Evolutionary conservation across 2,888 invertebrate genomes (phyloP).

Genomic region (Drosophila buzzatii): DNA sequence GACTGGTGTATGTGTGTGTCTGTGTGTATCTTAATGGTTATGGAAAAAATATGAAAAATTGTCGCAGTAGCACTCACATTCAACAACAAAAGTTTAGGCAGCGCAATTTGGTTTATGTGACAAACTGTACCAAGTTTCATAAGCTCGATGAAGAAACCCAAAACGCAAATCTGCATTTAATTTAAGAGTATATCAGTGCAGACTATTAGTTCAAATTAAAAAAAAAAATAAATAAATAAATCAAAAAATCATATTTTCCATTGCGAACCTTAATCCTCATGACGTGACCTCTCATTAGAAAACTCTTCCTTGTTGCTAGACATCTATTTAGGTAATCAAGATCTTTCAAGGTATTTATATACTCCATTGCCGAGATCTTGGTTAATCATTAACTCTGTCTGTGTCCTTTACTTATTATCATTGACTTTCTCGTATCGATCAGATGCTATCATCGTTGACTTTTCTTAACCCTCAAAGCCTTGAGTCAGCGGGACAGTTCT

Average conservation of each 20-base stretch:
- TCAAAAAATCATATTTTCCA: neutral
- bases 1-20: slow-evolving; percentile 8
- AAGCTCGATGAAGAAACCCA: slow-evolving; percentile 1
- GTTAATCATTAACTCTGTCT: slow-evolving; percentile 13
- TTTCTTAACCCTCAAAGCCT: slow-evolving; percentile 38
- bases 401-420: slow-evolving; percentile 21
- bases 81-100: slow-evolving; percentile 67
- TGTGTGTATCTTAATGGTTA: slow-evolving; percentile 64
- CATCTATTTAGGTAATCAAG: slow-evolving; percentile 5
- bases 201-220: neutral
- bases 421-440: slow-evolving; percentile 65
- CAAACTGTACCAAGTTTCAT: slow-evolving; percentile 62
- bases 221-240: neutral
- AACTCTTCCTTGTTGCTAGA: neutral
- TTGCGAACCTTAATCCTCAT: neutral
- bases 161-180: slow-evolving; percentile 3
- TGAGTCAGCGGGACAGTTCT: slow-evolving; percentile 41
- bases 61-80: slow-evolving; percentile 43
- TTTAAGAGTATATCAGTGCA: neutral
- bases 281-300: neutral
- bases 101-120: slow-evolving; percentile 49
- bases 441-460: slow-evolving; percentile 64
- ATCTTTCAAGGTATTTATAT: slow-evolving; percentile 3
- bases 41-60: slow-evolving; percentile 77
- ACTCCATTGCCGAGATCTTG: slow-evolving; percentile 5